These are phyloP conservation scores for Phymorhynchus buccinoides DNA, from an alignment of 1,140 invertebrate genomes.

Conservation along the genomic window DNA sequence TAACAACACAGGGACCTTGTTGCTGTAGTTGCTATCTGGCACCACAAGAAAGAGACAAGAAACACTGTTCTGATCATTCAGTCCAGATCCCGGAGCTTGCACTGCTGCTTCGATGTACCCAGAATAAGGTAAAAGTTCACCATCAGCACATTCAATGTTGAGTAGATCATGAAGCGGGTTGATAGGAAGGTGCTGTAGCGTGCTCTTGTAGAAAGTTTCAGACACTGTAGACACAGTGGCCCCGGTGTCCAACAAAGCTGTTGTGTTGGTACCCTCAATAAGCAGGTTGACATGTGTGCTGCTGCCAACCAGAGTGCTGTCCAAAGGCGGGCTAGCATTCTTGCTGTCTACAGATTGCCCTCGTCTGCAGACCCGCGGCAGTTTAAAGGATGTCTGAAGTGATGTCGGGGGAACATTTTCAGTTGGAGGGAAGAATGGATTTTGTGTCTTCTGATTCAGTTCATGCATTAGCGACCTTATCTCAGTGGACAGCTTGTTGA, in stretches of 20 bases:
- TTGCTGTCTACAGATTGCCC: not conserved
- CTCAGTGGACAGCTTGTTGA: not conserved
- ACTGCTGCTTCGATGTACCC: slow-evolving; percentile 5
- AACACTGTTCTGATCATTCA: not conserved
- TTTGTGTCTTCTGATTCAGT: not conserved
- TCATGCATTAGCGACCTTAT: not conserved
- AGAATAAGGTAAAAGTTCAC: not conserved
- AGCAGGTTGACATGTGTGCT: not conserved
- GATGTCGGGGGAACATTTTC: no score
- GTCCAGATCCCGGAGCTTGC: not conserved
- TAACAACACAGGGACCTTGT: not conserved
- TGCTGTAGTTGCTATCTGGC: slow-evolving; percentile 6
- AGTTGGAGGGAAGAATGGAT: not conserved
- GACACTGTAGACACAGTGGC: not conserved
- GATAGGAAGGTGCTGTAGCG: not conserved
- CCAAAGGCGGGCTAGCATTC: not conserved
- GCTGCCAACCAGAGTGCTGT: not conserved
- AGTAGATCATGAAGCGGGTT: not conserved
- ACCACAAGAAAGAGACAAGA: not conserved
- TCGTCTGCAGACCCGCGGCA: not conserved
- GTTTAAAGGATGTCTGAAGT: not conserved
- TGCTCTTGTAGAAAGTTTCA: not conserved
- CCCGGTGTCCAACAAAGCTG: slow-evolving; percentile 8
- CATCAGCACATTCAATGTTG: not conserved
- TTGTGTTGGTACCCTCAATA: not conserved